Evolutionary conservation across 2,888 invertebrate genomes (phyloP).

Genomic region (Cantharis rufa): DNA sequence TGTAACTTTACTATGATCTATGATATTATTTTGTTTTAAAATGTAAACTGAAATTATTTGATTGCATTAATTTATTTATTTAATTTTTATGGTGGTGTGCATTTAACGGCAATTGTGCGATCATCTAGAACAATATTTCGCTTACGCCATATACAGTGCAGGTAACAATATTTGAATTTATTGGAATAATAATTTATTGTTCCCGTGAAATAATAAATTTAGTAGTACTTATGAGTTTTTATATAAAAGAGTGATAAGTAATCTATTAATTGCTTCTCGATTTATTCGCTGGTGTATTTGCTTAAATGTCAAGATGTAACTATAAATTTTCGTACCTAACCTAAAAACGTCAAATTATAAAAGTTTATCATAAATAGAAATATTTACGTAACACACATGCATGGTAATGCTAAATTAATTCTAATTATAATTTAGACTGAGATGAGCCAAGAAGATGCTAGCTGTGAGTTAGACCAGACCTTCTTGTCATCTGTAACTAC

Average conservation of each 20-base stretch:
- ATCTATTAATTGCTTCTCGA: not conserved
- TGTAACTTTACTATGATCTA: not conserved
- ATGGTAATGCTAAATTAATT: constrained; percentile 34
- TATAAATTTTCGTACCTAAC: constrained; percentile 1
- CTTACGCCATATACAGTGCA: not conserved
- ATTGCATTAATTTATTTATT: not conserved
- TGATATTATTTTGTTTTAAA: not conserved
- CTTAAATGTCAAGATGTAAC: not conserved
- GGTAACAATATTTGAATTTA: not conserved
- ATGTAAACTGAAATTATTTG: not conserved
- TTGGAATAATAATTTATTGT: not conserved
- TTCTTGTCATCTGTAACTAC: constrained; percentile 1
- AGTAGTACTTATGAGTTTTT: not conserved
- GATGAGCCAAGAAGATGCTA: constrained; percentile 47
- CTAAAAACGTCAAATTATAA: not conserved
- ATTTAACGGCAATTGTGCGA: not conserved
- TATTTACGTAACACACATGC: constrained; percentile 38
- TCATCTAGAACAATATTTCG: not conserved
- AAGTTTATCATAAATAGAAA: constrained; percentile 13
- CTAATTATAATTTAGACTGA: constrained; percentile 46
- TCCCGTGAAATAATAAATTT: not conserved
- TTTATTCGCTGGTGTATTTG: not conserved
- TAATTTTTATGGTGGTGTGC: not conserved
- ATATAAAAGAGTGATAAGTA: not conserved
- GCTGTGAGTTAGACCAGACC: constrained; percentile 38